phyloP scores from a whole-genome alignment of 2,888 invertebrate species.

The Argyra leucocephala region DNA sequence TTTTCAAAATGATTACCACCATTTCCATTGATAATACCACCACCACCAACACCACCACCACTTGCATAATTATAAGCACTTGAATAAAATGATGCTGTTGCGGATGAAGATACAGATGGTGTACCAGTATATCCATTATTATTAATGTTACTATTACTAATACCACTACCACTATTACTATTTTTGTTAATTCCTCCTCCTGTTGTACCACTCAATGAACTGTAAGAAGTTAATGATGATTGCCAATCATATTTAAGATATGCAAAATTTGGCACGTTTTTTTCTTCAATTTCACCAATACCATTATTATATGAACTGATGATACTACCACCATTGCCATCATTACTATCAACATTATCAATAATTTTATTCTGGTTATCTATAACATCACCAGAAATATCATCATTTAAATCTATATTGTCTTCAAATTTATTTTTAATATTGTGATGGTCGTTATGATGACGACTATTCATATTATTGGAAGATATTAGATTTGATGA shows the following conservation, averaged over 20 bases:
- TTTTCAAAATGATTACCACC: slow-evolving; percentile 37
- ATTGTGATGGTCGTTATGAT: background rate
- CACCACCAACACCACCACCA: background rate
- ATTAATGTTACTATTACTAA: background rate
- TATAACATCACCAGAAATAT: background rate
- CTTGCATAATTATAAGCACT: background rate
- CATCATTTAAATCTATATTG: background rate
- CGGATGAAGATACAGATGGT: background rate
- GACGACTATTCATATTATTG: background rate
- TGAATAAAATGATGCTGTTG: slow-evolving; percentile 1
- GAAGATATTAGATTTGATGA: background rate
- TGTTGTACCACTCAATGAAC: background rate
- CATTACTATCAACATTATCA: background rate
- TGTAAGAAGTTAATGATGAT: background rate
- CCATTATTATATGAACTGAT: background rate
- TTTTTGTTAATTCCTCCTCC: background rate
- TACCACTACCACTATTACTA: background rate
- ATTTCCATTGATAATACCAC: slow-evolving; percentile 14
- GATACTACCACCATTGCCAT: background rate
- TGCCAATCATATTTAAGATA: slow-evolving; percentile 20
- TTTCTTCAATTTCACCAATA: background rate
- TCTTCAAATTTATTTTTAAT: slow-evolving; percentile 6
- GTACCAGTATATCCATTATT: background rate
- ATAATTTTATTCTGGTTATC: background rate
- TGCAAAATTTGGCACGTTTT: slow-evolving; percentile 21